Evolutionary conservation across 2,113 vertebrate genomes (phyloP).

Genomic region (Solea solea): DNA sequence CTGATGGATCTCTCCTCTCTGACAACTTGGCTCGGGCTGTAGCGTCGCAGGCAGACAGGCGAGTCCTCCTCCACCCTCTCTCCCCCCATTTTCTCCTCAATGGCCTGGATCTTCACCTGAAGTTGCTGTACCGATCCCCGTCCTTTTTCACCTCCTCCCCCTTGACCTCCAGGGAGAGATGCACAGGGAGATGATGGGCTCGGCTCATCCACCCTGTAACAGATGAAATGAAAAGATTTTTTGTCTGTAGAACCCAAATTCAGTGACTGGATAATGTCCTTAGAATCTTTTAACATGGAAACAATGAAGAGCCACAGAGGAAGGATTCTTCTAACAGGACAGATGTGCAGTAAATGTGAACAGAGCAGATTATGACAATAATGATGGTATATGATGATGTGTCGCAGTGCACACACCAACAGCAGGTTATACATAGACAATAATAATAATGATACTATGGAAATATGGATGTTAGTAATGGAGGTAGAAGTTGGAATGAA

Average conservation of each 20-base stretch:
- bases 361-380: no score
- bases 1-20: conserved; percentile 90
- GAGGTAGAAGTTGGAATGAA: conserved; percentile 7
- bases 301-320: no score
- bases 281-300: no score
- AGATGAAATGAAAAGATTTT: not conserved
- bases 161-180: conserved; percentile 66
- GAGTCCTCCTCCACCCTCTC: conserved; percentile 72
- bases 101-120: conserved; percentile 86
- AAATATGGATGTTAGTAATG: no score
- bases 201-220: conserved; percentile 49
- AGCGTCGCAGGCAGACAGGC: conserved; percentile 78
- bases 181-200: conserved; percentile 32
- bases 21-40: conserved; percentile 85
- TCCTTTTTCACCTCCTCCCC: conserved; percentile 31
- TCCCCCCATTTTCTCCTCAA: conserved; percentile 82
- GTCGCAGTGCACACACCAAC: not conserved
- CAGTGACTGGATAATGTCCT: no score
- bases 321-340: no score
- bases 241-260: no score
- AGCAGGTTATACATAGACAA: no score
- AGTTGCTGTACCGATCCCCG: conserved; percentile 79
- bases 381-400: no score
- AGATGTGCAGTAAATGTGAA: no score
- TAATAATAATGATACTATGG: no score